These are phyloP conservation scores for Chaetogeoica ovagalla DNA, from an alignment of 2,888 invertebrate genomes.

Conservation along the genomic window DNA sequence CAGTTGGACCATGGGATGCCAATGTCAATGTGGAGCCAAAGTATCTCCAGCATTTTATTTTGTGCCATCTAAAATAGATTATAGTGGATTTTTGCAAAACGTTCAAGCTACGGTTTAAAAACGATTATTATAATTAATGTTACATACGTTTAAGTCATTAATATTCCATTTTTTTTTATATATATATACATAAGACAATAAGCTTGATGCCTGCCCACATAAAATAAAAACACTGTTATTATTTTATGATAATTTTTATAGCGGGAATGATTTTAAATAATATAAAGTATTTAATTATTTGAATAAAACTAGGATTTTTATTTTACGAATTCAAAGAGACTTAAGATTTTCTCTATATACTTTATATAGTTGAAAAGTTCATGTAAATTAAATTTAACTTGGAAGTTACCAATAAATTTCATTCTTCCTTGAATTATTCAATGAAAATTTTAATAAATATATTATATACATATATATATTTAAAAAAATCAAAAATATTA, in stretches of 20 bases:
- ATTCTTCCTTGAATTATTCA: background rate
- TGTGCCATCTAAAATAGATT: conserved; percentile 87
- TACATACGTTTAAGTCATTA: background rate
- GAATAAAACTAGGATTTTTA: too few species aligned
- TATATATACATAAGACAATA: background rate
- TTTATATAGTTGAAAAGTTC: background rate
- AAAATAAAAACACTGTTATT: background rate
- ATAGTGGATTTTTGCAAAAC: conserved; percentile 85
- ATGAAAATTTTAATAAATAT: background rate
- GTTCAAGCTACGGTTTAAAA: conserved; percentile 76
- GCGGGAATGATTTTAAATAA: background rate
- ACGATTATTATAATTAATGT: background rate
- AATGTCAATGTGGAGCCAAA: conserved; percentile 87
- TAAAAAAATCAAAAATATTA: background rate
- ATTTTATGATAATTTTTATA: background rate
- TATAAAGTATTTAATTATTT: background rate
- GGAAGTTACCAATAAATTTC: background rate
- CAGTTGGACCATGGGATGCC: conserved; percentile 88
- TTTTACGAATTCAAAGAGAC: background rate
- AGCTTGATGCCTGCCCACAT: background rate
- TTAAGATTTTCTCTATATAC: background rate
- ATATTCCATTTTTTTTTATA: background rate
- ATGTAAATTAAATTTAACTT: background rate
- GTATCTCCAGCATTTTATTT: conserved; percentile 90
- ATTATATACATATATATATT: background rate